Conservation (phyloP, 2,797 vertebrate species). For the Pangasius krempfi region DNA sequence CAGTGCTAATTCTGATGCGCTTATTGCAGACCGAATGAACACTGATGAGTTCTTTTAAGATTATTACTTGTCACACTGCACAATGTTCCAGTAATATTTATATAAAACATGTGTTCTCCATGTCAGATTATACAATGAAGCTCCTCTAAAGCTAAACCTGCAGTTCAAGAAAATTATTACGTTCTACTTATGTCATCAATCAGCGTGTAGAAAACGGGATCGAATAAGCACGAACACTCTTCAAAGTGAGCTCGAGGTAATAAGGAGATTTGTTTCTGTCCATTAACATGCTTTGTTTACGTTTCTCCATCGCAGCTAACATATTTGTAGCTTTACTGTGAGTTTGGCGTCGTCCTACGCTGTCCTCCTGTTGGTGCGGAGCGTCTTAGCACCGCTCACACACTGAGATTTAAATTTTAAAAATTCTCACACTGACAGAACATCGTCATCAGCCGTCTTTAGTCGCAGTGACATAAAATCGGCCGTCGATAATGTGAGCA, state of each 20-base stretch:
- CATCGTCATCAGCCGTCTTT: no score
- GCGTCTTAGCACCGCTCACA: not conserved
- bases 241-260: not conserved
- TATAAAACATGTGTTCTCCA: not conserved
- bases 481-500: no score
- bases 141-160: not conserved
- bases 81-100: not conserved
- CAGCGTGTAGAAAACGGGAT: not conserved
- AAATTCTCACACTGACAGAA: no score
- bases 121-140: not conserved
- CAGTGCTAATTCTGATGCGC: not conserved
- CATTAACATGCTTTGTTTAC: not conserved
- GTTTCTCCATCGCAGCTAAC: not conserved
- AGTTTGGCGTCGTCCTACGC: no score
- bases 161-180: not conserved
- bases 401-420: not conserved
- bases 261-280: not conserved
- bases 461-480: no score
- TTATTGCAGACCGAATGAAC: not conserved
- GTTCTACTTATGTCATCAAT: not conserved
- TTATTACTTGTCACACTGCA: not conserved
- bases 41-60: not conserved
- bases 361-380: not conserved
- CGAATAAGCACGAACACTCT: not conserved
- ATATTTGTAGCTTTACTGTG: not conserved